Percentiles rank a stretch among this genome's conserved stretches.
Conservation (phyloP, 92 coral and sea anemone genomes). For the Chrysogorgia sp. region DNA sequence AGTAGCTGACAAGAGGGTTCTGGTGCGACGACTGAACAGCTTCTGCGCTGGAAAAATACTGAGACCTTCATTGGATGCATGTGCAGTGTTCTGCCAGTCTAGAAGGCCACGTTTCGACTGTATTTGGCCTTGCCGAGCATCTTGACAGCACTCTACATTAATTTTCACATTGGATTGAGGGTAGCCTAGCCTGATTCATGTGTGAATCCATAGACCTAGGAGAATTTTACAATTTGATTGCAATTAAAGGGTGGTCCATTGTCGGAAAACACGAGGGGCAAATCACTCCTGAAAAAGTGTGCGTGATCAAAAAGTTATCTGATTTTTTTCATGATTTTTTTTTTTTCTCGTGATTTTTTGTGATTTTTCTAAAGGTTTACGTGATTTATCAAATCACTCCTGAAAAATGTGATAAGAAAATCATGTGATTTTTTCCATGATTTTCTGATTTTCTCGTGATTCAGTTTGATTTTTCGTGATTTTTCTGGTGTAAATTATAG, state of each 20-base stretch:
- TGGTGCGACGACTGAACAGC: conserved; percentile 37
- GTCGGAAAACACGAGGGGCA: too few relatives aligned
- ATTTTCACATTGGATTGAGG: conserved; percentile 37
- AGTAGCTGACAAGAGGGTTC: conserved; percentile 41
- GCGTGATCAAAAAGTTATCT: too few relatives aligned
- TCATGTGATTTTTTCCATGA: too few relatives aligned
- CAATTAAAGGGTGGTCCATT: not conserved
- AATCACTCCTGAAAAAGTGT: too few relatives aligned
- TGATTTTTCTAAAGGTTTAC: too few relatives aligned
- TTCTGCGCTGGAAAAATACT: conserved; percentile 42
- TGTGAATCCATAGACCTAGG: not conserved
- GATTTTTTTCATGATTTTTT: too few relatives aligned
- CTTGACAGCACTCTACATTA: conserved; percentile 49
- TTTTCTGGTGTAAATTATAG: too few relatives aligned
- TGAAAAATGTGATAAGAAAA: too few relatives aligned
- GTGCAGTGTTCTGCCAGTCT: conserved; percentile 43
- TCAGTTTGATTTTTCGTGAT: too few relatives aligned
- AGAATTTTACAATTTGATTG: not conserved
- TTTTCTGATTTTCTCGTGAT: too few relatives aligned
- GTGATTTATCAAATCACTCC: too few relatives aligned
- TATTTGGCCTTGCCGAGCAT: conserved; percentile 15
- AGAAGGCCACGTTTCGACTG: conserved; percentile 38
- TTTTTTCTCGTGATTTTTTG: too few relatives aligned
- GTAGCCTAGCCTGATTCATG: conserved; percentile 8
- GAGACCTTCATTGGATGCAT: conserved; percentile 38